A percentile compares a stretch with the other conserved stretches of the same genome.
These are phyloP conservation scores for Scaptomyza montana DNA, from an alignment of 1,140 invertebrate genomes.

Conservation along the genomic window DNA sequence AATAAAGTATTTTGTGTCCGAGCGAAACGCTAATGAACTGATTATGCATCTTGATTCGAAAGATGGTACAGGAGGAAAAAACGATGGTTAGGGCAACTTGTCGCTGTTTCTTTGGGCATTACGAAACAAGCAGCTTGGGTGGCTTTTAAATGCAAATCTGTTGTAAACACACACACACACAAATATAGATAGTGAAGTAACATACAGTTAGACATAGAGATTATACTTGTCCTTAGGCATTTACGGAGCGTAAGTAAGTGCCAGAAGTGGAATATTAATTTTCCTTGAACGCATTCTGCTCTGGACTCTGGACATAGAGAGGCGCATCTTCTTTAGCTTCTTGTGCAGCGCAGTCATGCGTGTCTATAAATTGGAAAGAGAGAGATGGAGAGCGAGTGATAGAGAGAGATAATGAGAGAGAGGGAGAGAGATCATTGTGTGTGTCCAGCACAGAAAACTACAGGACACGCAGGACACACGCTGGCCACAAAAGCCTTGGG, in stretches of 20 bases:
- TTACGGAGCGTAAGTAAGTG: conserved; percentile 80
- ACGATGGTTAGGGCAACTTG: background rate
- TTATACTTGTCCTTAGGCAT: conserved; percentile 66
- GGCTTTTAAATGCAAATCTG: conserved; percentile 58
- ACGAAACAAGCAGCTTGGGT: conserved; percentile 9
- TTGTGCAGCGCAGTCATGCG: conserved; percentile 59
- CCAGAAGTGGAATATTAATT: conserved; percentile 82
- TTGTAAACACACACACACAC: conserved; percentile 29
- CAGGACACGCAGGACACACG: conserved; percentile 3
- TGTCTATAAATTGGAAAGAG: conserved; percentile 4
- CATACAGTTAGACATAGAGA: conserved; percentile 44
- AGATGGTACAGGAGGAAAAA: background rate
- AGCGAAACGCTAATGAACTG: conserved; percentile 67
- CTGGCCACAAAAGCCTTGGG: conserved; percentile 30
- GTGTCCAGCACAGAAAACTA: conserved; percentile 50
- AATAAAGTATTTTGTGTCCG: background rate
- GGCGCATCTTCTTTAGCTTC: conserved; percentile 29
- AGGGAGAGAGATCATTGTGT: conserved; percentile 18
- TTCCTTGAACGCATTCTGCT: conserved; percentile 58
- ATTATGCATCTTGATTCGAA: conserved; percentile 52
- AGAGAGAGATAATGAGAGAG: background rate
- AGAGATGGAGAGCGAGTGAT: background rate
- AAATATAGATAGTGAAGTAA: background rate
- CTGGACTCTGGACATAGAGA: background rate
- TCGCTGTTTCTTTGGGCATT: background rate